A percentile compares a stretch with the other conserved stretches of the same genome.
phyloP scores from a whole-genome alignment of 2,797 vertebrate genomes.

The Yasuhikotakia modesta region DNA sequence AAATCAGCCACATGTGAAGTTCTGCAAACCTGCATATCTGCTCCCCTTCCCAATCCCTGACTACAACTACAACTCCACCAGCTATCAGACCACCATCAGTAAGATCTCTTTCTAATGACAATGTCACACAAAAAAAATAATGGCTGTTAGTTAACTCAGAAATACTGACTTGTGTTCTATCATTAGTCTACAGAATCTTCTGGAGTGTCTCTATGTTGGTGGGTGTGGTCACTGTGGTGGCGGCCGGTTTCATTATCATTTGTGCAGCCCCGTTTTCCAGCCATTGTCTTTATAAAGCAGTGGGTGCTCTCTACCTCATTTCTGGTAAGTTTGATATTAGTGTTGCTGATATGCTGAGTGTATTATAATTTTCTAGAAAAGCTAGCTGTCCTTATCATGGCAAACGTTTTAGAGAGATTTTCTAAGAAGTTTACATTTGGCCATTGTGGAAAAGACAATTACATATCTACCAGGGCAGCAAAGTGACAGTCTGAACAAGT shows the following conservation, averaged over 20 bases:
- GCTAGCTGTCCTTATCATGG: no score
- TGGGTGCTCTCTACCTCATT: constrained; percentile 86
- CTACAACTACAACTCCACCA: constrained; percentile 84
- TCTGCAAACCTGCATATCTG: constrained; percentile 88
- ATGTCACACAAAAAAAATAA: background rate
- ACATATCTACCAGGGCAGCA: no score
- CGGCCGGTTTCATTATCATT: constrained; percentile 90
- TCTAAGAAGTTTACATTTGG: no score
- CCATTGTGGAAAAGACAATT: background rate
- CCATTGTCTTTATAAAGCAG: constrained; percentile 89
- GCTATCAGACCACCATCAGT: constrained; percentile 89
- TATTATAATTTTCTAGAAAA: no score
- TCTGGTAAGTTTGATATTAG: constrained; percentile 77
- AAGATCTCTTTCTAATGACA: constrained; percentile 62
- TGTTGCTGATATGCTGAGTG: no score
- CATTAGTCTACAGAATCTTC: constrained; percentile 93
- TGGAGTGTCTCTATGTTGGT: constrained; percentile 95
- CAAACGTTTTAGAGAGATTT: background rate
- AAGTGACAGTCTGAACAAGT: no score
- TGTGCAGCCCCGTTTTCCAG: constrained; percentile 93
- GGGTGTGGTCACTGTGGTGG: constrained; percentile 81
- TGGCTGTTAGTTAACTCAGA: background rate
- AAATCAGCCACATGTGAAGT: constrained; percentile 85
- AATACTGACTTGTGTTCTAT: background rate
- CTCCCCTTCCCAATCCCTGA: constrained; percentile 88